Percentiles rank a stretch among this genome's conserved stretches.
These are phyloP conservation scores for Diploptera punctata DNA, from an alignment of 2,888 invertebrate species.

Conservation along the genomic window DNA sequence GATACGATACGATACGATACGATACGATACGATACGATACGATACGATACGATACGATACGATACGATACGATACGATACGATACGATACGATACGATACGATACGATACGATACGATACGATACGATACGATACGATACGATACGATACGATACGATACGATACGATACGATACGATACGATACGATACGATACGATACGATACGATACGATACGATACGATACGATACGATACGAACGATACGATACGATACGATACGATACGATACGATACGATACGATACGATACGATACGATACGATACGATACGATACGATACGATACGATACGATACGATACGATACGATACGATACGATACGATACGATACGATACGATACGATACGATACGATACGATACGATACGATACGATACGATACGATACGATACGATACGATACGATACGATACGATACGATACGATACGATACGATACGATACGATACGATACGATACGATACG, in stretches of 20 bases:
- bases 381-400: too few relatives aligned
- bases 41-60: not conserved
- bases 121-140: slow-evolving; percentile 5
- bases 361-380: too few relatives aligned
- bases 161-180: too few relatives aligned
- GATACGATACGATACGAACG: not conserved
- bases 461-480: not conserved
- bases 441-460: not conserved
- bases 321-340: too few relatives aligned
- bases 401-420: too few relatives aligned
- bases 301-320: too few relatives aligned
- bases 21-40: not conserved
- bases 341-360: too few relatives aligned
- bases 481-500: not conserved
- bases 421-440: not conserved
- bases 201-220: slow-evolving; percentile 1
- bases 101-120: slow-evolving; percentile 5
- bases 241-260: not conserved
- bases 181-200: slow-evolving; percentile 3
- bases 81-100: slow-evolving; percentile 10
- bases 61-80: slow-evolving; percentile 7
- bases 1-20: not conserved
- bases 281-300: not conserved
- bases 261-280: slow-evolving; percentile 3
- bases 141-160: slow-evolving; percentile 2